phyloP scores from a whole-genome alignment of 2,797 vertebrate species.

The Chaetophractus vellerosus region DNA sequence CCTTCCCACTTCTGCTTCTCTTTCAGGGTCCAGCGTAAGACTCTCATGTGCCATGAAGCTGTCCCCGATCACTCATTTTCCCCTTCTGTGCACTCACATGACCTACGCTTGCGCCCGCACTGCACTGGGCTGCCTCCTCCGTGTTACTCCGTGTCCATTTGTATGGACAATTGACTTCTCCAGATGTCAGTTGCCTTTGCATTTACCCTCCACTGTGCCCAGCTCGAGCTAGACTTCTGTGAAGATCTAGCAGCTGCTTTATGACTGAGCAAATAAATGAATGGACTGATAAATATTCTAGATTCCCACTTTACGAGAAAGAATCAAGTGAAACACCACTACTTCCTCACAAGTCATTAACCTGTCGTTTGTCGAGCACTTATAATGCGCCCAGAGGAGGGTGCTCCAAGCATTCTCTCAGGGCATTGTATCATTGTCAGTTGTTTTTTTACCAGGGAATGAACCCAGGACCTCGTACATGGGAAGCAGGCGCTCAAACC shows the following conservation, averaged over 20 bases:
- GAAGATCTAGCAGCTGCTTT: neutral
- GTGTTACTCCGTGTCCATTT: rapidly evolving
- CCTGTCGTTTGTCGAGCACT: neutral
- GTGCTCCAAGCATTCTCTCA: neutral
- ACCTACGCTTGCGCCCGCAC: rapidly evolving
- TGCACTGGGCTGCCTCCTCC: too few species aligned
- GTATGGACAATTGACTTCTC: neutral
- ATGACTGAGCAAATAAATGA: neutral
- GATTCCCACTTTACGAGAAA: slow-evolving; percentile 33
- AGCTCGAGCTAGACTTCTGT: neutral
- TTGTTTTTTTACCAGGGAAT: neutral
- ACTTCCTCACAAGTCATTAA: neutral
- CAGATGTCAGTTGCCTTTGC: neutral
- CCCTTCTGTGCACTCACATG: neutral
- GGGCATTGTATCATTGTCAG: neutral
- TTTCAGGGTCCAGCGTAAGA: too few species aligned
- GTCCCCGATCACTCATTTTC: rapidly evolving
- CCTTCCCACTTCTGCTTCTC: neutral
- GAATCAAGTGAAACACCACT: neutral
- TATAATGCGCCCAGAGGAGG: neutral
- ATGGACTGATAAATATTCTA: neutral
- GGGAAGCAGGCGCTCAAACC: too few species aligned
- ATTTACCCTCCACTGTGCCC: too few species aligned
- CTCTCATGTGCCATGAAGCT: rapidly evolving
- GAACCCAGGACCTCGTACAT: too few species aligned